Evolutionary conservation across 2,113 vertebrate species (phyloP).

Genomic region (Microcebus murinus): DNA sequence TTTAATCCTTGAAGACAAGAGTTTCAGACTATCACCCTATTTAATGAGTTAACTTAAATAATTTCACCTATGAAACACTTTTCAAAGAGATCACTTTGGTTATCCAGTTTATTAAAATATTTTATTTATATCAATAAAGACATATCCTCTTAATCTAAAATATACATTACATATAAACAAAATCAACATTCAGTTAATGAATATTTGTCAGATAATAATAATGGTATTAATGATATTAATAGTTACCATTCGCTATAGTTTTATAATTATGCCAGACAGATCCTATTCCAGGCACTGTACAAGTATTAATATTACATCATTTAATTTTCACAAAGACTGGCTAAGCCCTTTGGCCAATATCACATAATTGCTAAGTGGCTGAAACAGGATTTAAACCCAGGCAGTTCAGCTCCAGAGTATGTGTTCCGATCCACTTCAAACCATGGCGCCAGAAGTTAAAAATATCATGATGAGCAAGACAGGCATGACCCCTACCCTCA

Average conservation of each 20-base stretch:
- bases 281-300: not conserved
- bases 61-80: not conserved
- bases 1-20: not conserved
- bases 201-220: not conserved
- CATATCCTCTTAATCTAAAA: not conserved
- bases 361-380: not conserved
- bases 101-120: conserved; percentile 1
- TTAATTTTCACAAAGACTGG: not conserved
- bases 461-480: not conserved
- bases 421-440: not conserved
- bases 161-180: not conserved
- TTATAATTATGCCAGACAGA: not conserved
- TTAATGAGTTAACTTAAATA: not conserved
- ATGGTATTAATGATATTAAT: not conserved
- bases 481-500: not conserved
- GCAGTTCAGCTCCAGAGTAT: not conserved
- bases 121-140: not conserved
- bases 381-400: not conserved
- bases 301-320: not conserved
- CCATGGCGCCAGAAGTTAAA: not conserved
- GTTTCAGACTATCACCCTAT: not conserved
- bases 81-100: not conserved
- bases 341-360: not conserved
- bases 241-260: not conserved
- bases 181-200: not conserved